Base-by-base conservation (phyloP, 2,888 invertebrate genomes). In the Cataglyphis cursor region DNA sequence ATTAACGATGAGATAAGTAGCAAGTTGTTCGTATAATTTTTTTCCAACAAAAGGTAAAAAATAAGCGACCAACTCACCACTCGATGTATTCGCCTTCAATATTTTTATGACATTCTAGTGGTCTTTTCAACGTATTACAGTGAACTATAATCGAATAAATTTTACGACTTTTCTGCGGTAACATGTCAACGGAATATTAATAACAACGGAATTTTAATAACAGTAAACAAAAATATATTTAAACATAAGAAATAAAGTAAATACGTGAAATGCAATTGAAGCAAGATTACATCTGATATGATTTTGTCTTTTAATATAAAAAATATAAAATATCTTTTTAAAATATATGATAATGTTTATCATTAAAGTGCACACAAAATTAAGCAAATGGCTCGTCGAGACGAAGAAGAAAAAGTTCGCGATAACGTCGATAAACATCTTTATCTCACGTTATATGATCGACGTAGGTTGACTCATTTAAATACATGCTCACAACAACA, bases 341-440 rank as follows among this genome's bases (percentile, higher is more conserved):
- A n/a, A 24, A n/a, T 57, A 9, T 15, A 21, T 57, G 24, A 12
- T 41, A 59, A 59, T 59, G n/a, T 4, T 6, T n/a, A 24, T 41
- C 28, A 8, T 59, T 28, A 3, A 10, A 59, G 28, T 38, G n/a
- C 48, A 65, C 24, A 24, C 51, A 66, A 75, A 68, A 65, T 75
- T 65, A 35, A 31, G 38, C 35, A 38, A 66, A 35, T 51, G 24
- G 31, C 12, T 10, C 10, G 21, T 51, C 21, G 44, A 74, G 21
- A 65, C 66, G 35, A 18, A 75, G 15, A 65, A 68, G 1, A 75
- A 74, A 21, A 74, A 75, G n/a, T 5, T 18, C 24, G 12, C n/a
- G 75, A 75, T 66, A 75, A 65, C 35, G 51, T 44, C 10, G 75
- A 75, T 75, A 65, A 51, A 51, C 18, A 24, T 54, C 35, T 51